Base-by-base conservation (phyloP, 2,113 vertebrate genomes). In the Eleginops maclovinus region DNA sequence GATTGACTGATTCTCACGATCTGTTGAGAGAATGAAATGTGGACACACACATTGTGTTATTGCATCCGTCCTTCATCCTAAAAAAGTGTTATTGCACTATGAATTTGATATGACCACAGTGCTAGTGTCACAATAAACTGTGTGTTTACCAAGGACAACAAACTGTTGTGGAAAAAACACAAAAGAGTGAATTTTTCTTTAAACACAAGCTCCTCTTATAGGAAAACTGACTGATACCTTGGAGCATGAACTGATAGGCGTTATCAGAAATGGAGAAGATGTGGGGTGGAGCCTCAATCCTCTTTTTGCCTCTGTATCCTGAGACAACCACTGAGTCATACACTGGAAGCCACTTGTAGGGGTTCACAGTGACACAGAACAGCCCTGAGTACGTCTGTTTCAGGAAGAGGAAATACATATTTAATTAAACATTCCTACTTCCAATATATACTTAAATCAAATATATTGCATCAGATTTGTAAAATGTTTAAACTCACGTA, bases 361-460 rank as follows among this genome's bases (percentile, higher is more conserved):
- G 96, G 86, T 97, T 97, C 87, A 97, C 96, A 2, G 96, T 97
- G 89, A 96, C 96, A 0, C 96, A 97, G 94, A 97, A 97, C 4
- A 97, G 87, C 59, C 96, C 96, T 0, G 96, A 97, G 89, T 97
- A 97, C 55, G 96, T 97, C 96, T 97, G 83, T 73, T 88, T 88
- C 91, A 93, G 82, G 50, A 84, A 84, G 49, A 81, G 5, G 62
- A 61, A 21, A 41, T 15, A 8, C 3, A 28, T 19, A 51, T 51
- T 6, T 36, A 19, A 47, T 40, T 13, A 40, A 2, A 17, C 19
- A 12, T 41, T 50, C 14, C 96, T 79, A 14, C 93, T 83, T 16
- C 92, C 91, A 0, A 90, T 92, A n/a, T n/a, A n/a, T n/a, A 9
- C 31, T 36, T 36, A 7, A 8, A 36, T 36, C 31, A 7, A 36